Conservation (phyloP, 2,797 vertebrate species). For the Liasis olivaceus region DNA sequence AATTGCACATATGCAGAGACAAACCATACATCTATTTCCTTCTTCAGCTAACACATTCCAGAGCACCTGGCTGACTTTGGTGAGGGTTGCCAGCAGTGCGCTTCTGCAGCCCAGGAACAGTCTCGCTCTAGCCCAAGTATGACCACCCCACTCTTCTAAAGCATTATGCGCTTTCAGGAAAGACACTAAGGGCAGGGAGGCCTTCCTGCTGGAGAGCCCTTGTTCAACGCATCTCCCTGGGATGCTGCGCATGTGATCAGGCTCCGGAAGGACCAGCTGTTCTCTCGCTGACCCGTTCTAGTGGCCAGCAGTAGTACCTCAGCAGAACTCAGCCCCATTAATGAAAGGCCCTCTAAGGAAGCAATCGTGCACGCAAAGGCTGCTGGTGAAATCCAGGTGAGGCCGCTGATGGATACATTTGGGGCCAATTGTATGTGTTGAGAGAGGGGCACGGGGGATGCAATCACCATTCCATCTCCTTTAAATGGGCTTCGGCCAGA, state of each 20-base stretch:
- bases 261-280: conserved; percentile 79
- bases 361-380: conserved; percentile 86
- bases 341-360: conserved; percentile 87
- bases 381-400: neutral
- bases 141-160: neutral
- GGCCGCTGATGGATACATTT: neutral
- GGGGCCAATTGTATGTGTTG: neutral
- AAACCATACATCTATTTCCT: conserved; percentile 80
- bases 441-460: no score
- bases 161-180: neutral
- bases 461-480: accelerated
- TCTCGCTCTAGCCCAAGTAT: neutral
- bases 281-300: conserved; percentile 89
- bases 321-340: conserved; percentile 85
- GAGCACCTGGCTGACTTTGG: neutral
- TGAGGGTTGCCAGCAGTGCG: neutral
- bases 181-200: neutral
- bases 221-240: neutral
- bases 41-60: conserved; percentile 69
- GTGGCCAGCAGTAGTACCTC: conserved; percentile 91
- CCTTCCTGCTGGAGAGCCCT: neutral
- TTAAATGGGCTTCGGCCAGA: neutral
- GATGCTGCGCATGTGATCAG: neutral
- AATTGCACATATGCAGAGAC: conserved; percentile 72
- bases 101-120: neutral